Evolutionary conservation across 1,140 invertebrate genomes (phyloP).

Genomic region (Scaptomyza pallida): DNA sequence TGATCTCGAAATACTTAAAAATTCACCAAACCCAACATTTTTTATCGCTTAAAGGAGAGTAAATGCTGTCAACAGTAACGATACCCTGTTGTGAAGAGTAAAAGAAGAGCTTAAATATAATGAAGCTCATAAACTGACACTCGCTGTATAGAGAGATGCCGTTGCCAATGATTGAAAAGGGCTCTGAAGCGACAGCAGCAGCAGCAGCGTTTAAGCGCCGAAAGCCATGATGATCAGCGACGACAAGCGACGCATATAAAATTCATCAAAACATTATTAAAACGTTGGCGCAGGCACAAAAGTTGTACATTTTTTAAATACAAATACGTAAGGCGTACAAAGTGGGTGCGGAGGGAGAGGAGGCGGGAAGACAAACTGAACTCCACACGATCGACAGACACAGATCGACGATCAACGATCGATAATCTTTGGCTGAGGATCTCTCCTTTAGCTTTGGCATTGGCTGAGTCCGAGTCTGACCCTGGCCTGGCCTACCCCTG

Average conservation of each 20-base stretch:
- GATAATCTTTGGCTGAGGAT: slow-evolving; percentile 57
- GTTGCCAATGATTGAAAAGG: slow-evolving; percentile 3
- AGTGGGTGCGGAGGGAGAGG: too few relatives aligned
- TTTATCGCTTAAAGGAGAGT: too few relatives aligned
- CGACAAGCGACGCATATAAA: slow-evolving; percentile 79
- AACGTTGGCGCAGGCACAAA: slow-evolving; percentile 57
- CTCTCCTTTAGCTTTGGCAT: neutral
- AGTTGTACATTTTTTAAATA: slow-evolving; percentile 80
- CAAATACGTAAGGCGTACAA: slow-evolving; percentile 50
- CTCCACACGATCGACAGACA: slow-evolving; percentile 6
- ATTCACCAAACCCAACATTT: neutral
- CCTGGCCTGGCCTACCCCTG: slow-evolving; percentile 35
- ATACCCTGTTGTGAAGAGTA: slow-evolving; percentile 15
- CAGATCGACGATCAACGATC: slow-evolving; percentile 49
- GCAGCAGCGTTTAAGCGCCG: slow-evolving; percentile 36
- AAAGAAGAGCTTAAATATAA: slow-evolving; percentile 59
- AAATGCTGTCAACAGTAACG: slow-evolving; percentile 21
- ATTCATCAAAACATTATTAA: slow-evolving; percentile 82
- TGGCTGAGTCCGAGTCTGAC: neutral
- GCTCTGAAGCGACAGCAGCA: neutral
- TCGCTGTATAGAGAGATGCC: slow-evolving; percentile 25
- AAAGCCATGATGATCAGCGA: slow-evolving; percentile 66
- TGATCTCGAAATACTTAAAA: too few relatives aligned
- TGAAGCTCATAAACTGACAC: slow-evolving; percentile 80
- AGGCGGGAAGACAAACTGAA: neutral